Base-by-base conservation (phyloP, 2,113 vertebrate genomes). In the Aepyceros melampus region DNA sequence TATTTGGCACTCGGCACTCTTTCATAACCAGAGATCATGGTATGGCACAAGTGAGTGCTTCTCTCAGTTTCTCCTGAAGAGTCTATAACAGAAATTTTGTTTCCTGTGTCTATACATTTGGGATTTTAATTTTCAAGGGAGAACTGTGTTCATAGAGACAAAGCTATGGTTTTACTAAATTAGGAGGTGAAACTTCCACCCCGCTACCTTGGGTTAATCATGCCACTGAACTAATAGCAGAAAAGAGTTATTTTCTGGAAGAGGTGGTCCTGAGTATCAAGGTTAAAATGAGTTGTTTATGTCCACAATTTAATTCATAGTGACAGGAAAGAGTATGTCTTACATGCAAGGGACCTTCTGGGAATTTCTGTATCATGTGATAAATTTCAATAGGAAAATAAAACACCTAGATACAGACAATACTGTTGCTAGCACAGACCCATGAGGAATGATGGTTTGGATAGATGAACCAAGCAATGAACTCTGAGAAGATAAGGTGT, bases 301-400 rank as follows among this genome's bases (percentile, higher is more conserved):
- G 0, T 7, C 40, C 1, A 19, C 16, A 76, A 0, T 40, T 89
- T 88, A 40, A 86, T 87, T 62, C 4, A 5, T 60, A 27, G 15
- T 33, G 3, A n/a, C 47, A 49, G 14, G 58, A 15, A 87, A 2
- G n/a, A 74, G 2, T 40, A 27, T 55, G 11, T 67, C 2, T 94
- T 56, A 16, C 51, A n/a, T 29, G n/a, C 3, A 40, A 13, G 15
- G 14, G 29, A 56, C 11, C 21, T 76, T 60, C 6, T 29, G 31
- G 23, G 2, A 40, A 53, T 21, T 53, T 64, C 7, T 7, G 10
- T 56, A 33, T 49, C n/a, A 27, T 40, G 15, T 27, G 21, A 51
- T 43, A 86, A 81, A 88, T 92, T 45, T 49, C 60, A 82, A 23
- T 10, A n/a, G 64, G 81, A 89, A 87, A 89, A 55, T 43, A 43